Evolutionary conservation across 2,888 invertebrate genomes (phyloP), one percentile per base, ranked within the genome.

Genomic region (Drosophila suboccidentalis): DNA sequence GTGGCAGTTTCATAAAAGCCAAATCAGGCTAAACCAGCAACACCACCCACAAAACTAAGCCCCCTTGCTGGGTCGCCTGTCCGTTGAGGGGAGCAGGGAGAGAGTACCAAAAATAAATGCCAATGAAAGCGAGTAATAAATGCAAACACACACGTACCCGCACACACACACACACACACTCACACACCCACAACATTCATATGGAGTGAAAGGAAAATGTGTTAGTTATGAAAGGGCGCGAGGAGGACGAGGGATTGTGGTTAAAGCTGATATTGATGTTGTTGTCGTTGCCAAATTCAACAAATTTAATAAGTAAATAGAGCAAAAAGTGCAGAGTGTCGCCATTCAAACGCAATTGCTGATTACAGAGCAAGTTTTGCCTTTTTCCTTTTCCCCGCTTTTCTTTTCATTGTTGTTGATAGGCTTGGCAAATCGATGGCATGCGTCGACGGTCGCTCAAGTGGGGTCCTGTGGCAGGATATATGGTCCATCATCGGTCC

Each of bases 301-400:
- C 88, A 82, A 82, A 89, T 88, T 85, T 88, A 86, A 82, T 89
- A 90, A 87, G 87, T 87, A 90, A 90, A 87, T 89, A 90, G 75
- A 47, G 47, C n/a, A 29, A 29, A 32, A 67, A 69, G 68, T 73
- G 69, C 64, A 69, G 61, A 60, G 64, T 71, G 71, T 62, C 60
- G 74, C 63, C 59, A 75, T 66, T 60, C 59, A 71, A 75, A 60
- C 63, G 75, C 76, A 76, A 73, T 76, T 73, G 62, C 60, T 58
- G 69, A 63, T 68, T 65, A 51, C 73, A 57, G 60, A 41, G 44
- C 44, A 57, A 43, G 34, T 59, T 43, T 43, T 43, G 15, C 10
- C 0, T 17, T 13, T 34, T 34, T 15, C n/a, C 13, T 26, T 6
- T 17, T 26, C 22, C 36, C 11, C 4, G 13, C 36, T n/a, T 61